Evolutionary conservation across 1,140 invertebrate species (phyloP), one percentile per base, ranked within the genome.

Genomic region (Doryteuthis pealeii): DNA sequence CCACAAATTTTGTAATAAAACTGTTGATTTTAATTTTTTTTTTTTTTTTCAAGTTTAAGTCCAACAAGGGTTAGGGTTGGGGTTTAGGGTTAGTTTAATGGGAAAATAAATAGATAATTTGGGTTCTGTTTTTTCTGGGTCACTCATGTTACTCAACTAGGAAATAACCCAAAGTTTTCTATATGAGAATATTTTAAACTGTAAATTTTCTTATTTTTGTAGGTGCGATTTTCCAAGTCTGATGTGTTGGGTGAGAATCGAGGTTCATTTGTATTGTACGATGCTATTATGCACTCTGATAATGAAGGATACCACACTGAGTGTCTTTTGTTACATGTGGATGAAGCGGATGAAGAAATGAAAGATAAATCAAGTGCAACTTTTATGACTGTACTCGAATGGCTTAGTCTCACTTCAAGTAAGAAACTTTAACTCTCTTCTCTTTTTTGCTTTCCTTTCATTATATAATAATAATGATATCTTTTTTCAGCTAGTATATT

Each of bases 361-460:
- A 82, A 83, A 54, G 80, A 84, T 18, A 81, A 79, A 33, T 79
- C 82, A 62, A 75, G 70, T 33, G 74, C 81, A 12, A 79, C 80
- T 67, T 88, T 87, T 82, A 79, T 88, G 8, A 87, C 84, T 32
- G 77, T 89, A 0, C 32, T 90, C 4, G 86, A 89, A 66, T 90
- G 90, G 90, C 65, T 89, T 28, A 88, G 87, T 18, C 80, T 90
- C 40, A 74, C 71, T 1, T 84, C 87, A 83, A 85, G 88, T 89
- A 79, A 75, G 76, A 72, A 72, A 26, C 58, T 22, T 45, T 72
- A 67, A 31, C 54, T n/a, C 18, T 66, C 28, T 43, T 5, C 1
- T 28, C 3, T 40, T 28, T 31, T 31, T 45, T 8, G 22, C 22
- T 6, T 69, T 26, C 32, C 2, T 70, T 31, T 70, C 22, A 28